Percentiles rank a stretch among this genome's conserved stretches.
Evolutionary conservation across 1,140 invertebrate genomes (phyloP).

Genomic region (Drosophila leontia): DNA sequence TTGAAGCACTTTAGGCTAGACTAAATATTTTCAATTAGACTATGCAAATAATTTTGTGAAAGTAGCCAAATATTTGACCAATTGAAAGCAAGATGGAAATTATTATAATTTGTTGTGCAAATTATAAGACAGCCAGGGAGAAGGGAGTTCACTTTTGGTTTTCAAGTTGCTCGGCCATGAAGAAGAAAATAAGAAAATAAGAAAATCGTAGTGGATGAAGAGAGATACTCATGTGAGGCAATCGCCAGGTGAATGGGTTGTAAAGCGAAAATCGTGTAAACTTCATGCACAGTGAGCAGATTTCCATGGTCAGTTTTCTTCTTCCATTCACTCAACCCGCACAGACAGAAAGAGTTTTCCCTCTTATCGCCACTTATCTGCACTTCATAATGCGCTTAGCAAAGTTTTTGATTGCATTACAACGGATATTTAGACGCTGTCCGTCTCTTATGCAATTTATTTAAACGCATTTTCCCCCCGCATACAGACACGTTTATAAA

Average conservation of each 20-base stretch:
- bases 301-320: slow-evolving; percentile 51
- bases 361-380: slow-evolving; percentile 21
- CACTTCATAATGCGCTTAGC: slow-evolving; percentile 71
- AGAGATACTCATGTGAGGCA: slow-evolving; percentile 28
- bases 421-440: slow-evolving; percentile 51
- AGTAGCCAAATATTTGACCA: slow-evolving; percentile 58
- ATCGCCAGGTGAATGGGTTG: slow-evolving; percentile 50
- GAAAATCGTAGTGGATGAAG: background rate
- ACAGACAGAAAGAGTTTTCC: background rate
- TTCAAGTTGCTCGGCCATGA: slow-evolving; percentile 24
- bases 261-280: slow-evolving; percentile 64
- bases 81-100: slow-evolving; percentile 34
- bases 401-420: slow-evolving; percentile 76
- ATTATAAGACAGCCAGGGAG: slow-evolving; percentile 8
- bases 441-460: slow-evolving; percentile 70
- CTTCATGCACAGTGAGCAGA: slow-evolving; percentile 77
- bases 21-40: slow-evolving; percentile 6
- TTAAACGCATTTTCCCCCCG: slow-evolving; percentile 49
- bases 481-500: slow-evolving; percentile 44
- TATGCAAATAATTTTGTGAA: slow-evolving; percentile 39
- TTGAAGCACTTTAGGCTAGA: background rate
- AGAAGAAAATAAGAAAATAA: background rate
- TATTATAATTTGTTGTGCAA: slow-evolving; percentile 39
- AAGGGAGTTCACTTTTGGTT: slow-evolving; percentile 50
- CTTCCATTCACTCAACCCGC: slow-evolving; percentile 18